phyloP scores from a whole-genome alignment of 2,797 vertebrate genomes.

The Halcyon badia region DNA sequence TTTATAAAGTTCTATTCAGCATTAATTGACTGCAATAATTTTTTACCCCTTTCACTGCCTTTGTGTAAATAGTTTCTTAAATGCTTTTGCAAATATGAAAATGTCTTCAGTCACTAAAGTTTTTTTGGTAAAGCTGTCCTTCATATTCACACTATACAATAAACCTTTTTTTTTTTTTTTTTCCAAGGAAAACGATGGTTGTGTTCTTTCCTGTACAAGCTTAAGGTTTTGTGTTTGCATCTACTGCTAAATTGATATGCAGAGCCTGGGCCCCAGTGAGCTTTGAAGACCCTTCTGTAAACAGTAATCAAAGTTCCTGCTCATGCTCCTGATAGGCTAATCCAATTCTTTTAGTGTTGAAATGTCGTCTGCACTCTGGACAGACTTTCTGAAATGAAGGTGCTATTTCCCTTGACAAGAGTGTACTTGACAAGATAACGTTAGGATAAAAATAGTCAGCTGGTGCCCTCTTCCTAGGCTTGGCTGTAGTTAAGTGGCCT shows the following conservation, averaged over 20 bases:
- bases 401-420: neutral
- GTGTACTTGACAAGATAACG: neutral
- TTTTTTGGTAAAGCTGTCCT: slow-evolving; percentile 81
- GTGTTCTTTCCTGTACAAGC: neutral
- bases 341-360: neutral
- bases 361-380: neutral
- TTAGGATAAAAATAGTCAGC: neutral
- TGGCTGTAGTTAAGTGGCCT: neutral
- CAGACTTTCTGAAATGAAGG: neutral
- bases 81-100: slow-evolving; percentile 83
- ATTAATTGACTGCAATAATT: slow-evolving; percentile 77
- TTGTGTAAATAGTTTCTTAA: slow-evolving; percentile 88
- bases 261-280: neutral
- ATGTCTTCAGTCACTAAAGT: slow-evolving; percentile 71
- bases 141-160: slow-evolving; percentile 90
- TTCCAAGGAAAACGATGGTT: slow-evolving; percentile 10
- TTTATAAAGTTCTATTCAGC: slow-evolving; percentile 80
- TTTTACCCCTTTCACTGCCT: slow-evolving; percentile 73
- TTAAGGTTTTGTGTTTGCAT: neutral
- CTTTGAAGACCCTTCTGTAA: neutral
- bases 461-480: neutral
- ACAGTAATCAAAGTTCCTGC: neutral
- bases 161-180: slow-evolving; percentile 82
- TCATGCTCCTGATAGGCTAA: neutral
- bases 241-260: neutral